Evolutionary conservation across 2,797 vertebrate species (phyloP).

Genomic region (Dendrocincla fuliginosa): DNA sequence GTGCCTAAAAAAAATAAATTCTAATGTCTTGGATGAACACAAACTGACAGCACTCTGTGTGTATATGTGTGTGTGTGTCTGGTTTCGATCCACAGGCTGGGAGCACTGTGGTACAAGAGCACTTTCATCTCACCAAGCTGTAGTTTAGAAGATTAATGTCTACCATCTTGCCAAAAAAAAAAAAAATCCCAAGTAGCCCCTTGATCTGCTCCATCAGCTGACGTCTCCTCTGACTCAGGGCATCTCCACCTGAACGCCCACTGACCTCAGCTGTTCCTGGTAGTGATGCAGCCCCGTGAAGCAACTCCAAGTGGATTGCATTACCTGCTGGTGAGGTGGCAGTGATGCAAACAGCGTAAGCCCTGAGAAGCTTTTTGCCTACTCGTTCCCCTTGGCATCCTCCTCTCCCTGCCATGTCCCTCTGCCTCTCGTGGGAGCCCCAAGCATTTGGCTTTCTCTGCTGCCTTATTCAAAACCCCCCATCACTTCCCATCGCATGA

Average conservation of each 20-base stretch:
- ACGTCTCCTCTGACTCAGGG: conserved; percentile 48
- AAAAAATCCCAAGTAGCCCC: background rate
- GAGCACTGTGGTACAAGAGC: background rate
- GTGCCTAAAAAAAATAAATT: background rate
- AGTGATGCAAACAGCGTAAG: background rate
- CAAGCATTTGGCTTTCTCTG: background rate
- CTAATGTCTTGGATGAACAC: background rate
- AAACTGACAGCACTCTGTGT: background rate
- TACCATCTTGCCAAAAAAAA: background rate
- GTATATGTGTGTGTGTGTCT: background rate
- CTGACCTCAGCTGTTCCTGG: conserved; percentile 42
- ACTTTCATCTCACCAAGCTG: background rate
- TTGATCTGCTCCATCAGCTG: conserved; percentile 21
- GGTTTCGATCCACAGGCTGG: background rate
- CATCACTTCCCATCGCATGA: background rate
- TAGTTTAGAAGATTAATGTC: background rate
- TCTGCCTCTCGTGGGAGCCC: background rate
- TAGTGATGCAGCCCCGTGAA: conserved; percentile 27
- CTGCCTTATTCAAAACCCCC: background rate
- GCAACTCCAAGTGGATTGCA: background rate
- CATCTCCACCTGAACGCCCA: conserved; percentile 54
- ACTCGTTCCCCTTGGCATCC: background rate
- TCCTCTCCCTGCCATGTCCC: background rate
- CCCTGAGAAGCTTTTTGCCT: background rate
- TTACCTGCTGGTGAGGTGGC: conserved; percentile 28